Conservation (phyloP, 2,113 vertebrate genomes). For the Barnardius zonarius region DNA sequence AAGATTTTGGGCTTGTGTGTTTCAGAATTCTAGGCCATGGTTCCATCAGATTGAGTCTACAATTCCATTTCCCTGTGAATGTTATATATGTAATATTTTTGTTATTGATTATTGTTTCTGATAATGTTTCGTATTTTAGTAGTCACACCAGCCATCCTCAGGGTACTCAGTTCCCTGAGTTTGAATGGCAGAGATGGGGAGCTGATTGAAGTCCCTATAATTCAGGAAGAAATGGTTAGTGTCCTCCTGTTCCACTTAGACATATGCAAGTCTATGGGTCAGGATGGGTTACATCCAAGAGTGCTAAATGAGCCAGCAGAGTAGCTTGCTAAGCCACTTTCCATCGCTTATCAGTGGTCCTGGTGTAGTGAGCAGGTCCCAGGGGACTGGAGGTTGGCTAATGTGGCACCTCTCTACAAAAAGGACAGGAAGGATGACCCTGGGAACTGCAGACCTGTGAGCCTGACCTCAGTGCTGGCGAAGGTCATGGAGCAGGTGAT, state of each 20-base stretch:
- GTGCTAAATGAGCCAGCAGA: neutral
- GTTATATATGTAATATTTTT: neutral
- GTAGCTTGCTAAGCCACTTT: neutral
- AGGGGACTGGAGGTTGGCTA: neutral
- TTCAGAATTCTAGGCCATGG: neutral
- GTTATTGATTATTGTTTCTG: neutral
- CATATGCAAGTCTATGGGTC: neutral
- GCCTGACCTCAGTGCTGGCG: neutral
- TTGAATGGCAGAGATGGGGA: neutral
- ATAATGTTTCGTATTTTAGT: neutral
- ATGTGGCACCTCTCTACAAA: neutral
- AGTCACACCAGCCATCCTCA: neutral
- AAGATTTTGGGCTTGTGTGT: neutral
- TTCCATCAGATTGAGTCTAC: neutral
- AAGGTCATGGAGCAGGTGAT: neutral
- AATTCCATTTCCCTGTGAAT: neutral
- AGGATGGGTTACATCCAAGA: neutral
- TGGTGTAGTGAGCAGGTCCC: neutral
- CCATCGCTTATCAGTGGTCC: neutral
- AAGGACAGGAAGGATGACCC: neutral
- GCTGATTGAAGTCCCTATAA: neutral
- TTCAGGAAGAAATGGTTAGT: neutral
- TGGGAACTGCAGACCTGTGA: neutral
- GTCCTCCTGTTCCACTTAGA: neutral
- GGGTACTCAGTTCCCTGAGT: neutral